Evolutionary conservation across 2,888 invertebrate genomes (phyloP), one percentile per base, ranked within the genome.

Genomic region (Hirtodrosophila duncani): DNA sequence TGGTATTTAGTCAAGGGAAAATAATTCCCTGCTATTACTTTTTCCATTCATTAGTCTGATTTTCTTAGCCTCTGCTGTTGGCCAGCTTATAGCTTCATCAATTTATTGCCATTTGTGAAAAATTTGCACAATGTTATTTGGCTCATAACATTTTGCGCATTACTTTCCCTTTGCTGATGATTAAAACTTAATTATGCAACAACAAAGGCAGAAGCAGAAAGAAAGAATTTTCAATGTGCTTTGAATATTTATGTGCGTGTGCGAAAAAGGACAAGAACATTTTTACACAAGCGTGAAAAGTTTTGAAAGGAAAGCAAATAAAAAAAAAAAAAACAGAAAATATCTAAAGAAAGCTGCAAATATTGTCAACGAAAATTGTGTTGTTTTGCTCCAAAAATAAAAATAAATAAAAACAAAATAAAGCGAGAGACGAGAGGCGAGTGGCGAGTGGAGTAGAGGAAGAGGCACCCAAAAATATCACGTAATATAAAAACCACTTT

Each of bases 401-500:
- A 37, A 16, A 42, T 23, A 18, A 50, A 46, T 50, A 46, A 34
- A 41, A 36, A 36, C 29, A 37, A 56, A 53, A 48, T 42, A 61
- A 67, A 60, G 67, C 45, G 66, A 67, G n/a, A n/a, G n/a, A n/a
- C n/a, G n/a, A n/a, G n/a, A n/a, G n/a, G n/a, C n/a, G n/a, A n/a
- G n/a, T n/a, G n/a, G n/a, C n/a, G n/a, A n/a, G n/a, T n/a, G n/a
- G n/a, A n/a, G n/a, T n/a, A n/a, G n/a, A n/a, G n/a, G n/a, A 57
- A 65, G 56, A 67, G 71, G 60, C 80, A 56, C 57, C 67, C 39
- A 64, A 56, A 81, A 81, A 81, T 77, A 81, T 71, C 82, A 81
- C 80, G 77, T 82, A 77, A 81, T 77, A 81, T 65, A 72, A 80
- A 80, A 83, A 80, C 69, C 83, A 82, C 83, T 80, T 80, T 80